Evolutionary conservation across 2,888 invertebrate genomes (phyloP).

Genomic region (Lasioglossum calceatum): DNA sequence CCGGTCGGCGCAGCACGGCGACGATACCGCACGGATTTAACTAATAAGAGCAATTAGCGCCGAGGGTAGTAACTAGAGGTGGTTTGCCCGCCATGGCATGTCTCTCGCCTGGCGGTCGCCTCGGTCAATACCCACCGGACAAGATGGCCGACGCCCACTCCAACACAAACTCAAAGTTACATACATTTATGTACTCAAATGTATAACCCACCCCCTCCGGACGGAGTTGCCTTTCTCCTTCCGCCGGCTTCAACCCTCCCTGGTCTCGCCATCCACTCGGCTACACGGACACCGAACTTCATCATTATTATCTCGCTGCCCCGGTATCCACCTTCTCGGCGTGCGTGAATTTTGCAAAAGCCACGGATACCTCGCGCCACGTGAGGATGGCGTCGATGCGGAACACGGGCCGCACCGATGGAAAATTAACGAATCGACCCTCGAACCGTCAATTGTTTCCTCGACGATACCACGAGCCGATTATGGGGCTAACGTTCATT

Average conservation of each 20-base stretch:
- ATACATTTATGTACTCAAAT: conserved; percentile 85
- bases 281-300: conserved; percentile 83
- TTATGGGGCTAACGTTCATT: background rate
- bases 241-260: conserved; percentile 77
- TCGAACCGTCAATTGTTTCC: background rate
- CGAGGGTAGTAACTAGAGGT: conserved; percentile 79
- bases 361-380: conserved; percentile 33
- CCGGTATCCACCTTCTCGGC: conserved; percentile 60
- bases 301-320: conserved; percentile 83
- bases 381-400: conserved; percentile 21
- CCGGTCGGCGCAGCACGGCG: conserved; percentile 27
- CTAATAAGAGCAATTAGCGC: conserved; percentile 83
- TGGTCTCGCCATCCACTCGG: conserved; percentile 78
- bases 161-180: conserved; percentile 84
- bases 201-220: conserved; percentile 82
- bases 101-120: conserved; percentile 81
- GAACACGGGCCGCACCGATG: background rate
- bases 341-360: conserved; percentile 70
- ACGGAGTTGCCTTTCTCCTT: conserved; percentile 80
- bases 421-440: conserved; percentile 9
- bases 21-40: conserved; percentile 70
- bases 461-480: background rate
- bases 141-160: conserved; percentile 85
- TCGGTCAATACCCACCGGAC: conserved; percentile 85
- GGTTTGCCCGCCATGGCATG: conserved; percentile 81